A percentile compares a stretch with the other conserved stretches of the same genome.
Conservation (phyloP, 2,113 vertebrate species). For the Corvus cornix region DNA sequence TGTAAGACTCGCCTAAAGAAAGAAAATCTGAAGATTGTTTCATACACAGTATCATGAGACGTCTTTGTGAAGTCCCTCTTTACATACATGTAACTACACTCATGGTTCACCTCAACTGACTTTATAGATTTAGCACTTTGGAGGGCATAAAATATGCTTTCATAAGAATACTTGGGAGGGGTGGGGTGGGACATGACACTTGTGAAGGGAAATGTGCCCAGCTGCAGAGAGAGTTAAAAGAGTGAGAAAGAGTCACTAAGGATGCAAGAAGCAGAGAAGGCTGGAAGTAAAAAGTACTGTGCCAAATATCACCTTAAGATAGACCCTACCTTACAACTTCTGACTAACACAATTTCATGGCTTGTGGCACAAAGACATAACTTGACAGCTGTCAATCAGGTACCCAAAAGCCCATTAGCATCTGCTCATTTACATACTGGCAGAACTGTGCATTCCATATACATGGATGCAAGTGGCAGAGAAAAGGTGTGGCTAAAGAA, state of each 20-base stretch:
- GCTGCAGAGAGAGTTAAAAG: background rate
- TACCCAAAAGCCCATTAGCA: background rate
- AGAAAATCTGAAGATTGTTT: background rate
- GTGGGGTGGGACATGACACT: background rate
- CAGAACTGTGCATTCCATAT: background rate
- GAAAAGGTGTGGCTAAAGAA: background rate
- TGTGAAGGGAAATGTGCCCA: background rate
- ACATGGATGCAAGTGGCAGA: background rate
- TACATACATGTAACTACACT: background rate
- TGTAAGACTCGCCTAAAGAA: background rate
- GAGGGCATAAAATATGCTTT: background rate
- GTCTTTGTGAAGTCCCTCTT: background rate
- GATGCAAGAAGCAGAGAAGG: background rate
- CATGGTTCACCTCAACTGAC: background rate
- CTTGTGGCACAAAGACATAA: background rate
- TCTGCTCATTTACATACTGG: background rate
- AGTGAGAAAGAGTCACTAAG: background rate
- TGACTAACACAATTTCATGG: fast-evolving
- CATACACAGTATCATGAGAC: background rate
- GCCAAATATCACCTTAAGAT: background rate
- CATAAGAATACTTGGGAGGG: background rate
- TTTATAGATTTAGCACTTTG: background rate
- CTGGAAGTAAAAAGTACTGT: background rate
- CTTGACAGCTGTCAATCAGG: background rate
- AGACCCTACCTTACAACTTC: background rate